A percentile compares a stretch with the other conserved stretches of the same genome.
Evolutionary conservation across 2,888 invertebrate genomes (phyloP).

Genomic region (Oithona nana): DNA sequence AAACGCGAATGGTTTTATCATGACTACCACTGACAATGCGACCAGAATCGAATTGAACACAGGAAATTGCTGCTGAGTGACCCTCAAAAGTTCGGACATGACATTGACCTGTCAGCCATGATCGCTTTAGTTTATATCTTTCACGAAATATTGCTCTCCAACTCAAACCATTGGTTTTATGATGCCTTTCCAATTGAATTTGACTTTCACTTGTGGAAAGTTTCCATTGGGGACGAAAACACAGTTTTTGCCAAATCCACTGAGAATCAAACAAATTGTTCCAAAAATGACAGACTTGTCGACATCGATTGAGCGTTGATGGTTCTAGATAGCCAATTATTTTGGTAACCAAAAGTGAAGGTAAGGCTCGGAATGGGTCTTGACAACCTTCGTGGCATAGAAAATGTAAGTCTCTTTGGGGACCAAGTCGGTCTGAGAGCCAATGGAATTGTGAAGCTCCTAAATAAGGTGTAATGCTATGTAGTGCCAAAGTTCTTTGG

Average conservation of each 20-base stretch:
- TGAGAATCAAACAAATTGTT: slow-evolving; percentile 26
- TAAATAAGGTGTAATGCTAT: slow-evolving; percentile 23
- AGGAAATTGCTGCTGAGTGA: slow-evolving; percentile 34
- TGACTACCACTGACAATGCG: slow-evolving; percentile 34
- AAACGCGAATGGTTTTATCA: slow-evolving; percentile 35
- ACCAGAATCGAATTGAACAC: slow-evolving; percentile 35
- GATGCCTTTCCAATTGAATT: slow-evolving; percentile 28
- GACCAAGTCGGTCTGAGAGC: slow-evolving; percentile 3
- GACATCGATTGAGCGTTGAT: slow-evolving; percentile 22
- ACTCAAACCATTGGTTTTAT: slow-evolving; percentile 19
- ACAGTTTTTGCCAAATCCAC: slow-evolving; percentile 30
- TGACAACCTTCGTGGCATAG: slow-evolving; percentile 32
- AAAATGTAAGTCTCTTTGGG: slow-evolving; percentile 24
- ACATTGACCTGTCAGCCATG: slow-evolving; percentile 33
- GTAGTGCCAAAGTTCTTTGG: not conserved
- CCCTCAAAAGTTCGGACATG: slow-evolving; percentile 35
- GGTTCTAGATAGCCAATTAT: slow-evolving; percentile 31
- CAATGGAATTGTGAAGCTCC: slow-evolving; percentile 21
- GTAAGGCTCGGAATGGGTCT: slow-evolving; percentile 30
- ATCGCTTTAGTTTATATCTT: slow-evolving; percentile 30
- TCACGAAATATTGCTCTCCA: slow-evolving; percentile 30
- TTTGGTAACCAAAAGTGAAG: slow-evolving; percentile 26
- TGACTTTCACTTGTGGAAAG: slow-evolving; percentile 28
- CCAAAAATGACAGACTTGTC: slow-evolving; percentile 25
- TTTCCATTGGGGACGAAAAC: slow-evolving; percentile 28